Percentiles rank a stretch among this genome's conserved stretches.
These are phyloP conservation scores for Loripinus fragilis DNA, from an alignment of 2,888 invertebrate genomes.

Conservation along the genomic window DNA sequence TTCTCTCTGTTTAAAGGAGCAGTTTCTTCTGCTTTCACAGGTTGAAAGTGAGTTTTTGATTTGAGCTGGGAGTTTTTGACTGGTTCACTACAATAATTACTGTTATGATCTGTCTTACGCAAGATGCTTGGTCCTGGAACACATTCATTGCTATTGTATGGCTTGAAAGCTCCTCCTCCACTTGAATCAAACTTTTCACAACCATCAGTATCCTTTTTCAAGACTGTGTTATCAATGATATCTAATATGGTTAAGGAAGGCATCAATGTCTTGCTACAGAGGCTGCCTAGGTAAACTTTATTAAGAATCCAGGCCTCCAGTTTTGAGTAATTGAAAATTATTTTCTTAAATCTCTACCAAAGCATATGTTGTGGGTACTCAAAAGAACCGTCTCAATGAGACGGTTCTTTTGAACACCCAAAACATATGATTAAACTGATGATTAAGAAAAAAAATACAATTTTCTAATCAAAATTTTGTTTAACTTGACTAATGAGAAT, in stretches of 20 bases:
- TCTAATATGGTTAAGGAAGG: slow-evolving; percentile 53
- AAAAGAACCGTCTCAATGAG: too few species aligned
- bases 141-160: slow-evolving; percentile 18
- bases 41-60: background rate
- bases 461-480: too few species aligned
- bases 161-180: slow-evolving; percentile 30
- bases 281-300: too few species aligned
- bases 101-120: slow-evolving; percentile 35
- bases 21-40: background rate
- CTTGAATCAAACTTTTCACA: slow-evolving; percentile 3
- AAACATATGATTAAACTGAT: too few species aligned
- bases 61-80: background rate
- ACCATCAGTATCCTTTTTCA: slow-evolving; percentile 35
- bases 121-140: slow-evolving; percentile 47
- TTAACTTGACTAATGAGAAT: too few species aligned
- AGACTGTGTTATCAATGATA: slow-evolving; percentile 64
- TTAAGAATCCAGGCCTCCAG: too few species aligned
- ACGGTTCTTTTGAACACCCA: too few species aligned
- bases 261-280: too few species aligned
- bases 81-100: slow-evolving; percentile 1
- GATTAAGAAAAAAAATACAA: too few species aligned
- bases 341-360: too few species aligned
- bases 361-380: too few species aligned
- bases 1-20: background rate
- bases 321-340: too few species aligned